These are phyloP conservation scores for Eupithecia exiguata DNA, from an alignment of 2,888 invertebrate genomes.

Conservation along the genomic window DNA sequence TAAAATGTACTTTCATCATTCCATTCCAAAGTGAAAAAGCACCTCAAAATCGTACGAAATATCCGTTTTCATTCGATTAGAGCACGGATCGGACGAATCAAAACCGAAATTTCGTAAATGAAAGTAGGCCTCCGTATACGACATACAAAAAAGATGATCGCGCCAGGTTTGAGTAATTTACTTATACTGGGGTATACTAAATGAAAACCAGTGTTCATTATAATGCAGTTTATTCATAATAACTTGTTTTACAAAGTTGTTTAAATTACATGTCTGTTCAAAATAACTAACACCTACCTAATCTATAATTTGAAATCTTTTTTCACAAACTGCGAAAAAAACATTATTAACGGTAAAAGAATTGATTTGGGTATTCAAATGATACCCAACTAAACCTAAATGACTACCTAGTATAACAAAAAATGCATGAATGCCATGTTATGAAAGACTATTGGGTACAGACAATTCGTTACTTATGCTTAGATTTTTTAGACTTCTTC, in stretches of 20 bases:
- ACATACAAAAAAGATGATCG: no score
- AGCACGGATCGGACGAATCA: no score
- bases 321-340: constrained; percentile 40
- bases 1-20: no score
- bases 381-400: constrained; percentile 39
- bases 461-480: constrained; percentile 68
- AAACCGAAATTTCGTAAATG: no score
- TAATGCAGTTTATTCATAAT: constrained; percentile 42
- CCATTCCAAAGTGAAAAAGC: no score
- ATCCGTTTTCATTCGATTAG: no score
- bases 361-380: constrained; percentile 43
- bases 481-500: constrained; percentile 87
- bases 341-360: constrained; percentile 30
- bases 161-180: no score
- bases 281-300: constrained; percentile 36
- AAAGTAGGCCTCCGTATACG: no score
- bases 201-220: constrained; percentile 20
- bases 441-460: constrained; percentile 27
- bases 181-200: neutral
- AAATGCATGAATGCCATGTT: constrained; percentile 30
- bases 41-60: no score
- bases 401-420: constrained; percentile 34
- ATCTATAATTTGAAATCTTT: constrained; percentile 44
- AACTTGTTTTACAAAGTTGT: constrained; percentile 37
- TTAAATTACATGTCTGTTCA: constrained; percentile 35